Base-by-base conservation (phyloP, 2,113 vertebrate genomes). In the Gila orcuttii region DNA sequence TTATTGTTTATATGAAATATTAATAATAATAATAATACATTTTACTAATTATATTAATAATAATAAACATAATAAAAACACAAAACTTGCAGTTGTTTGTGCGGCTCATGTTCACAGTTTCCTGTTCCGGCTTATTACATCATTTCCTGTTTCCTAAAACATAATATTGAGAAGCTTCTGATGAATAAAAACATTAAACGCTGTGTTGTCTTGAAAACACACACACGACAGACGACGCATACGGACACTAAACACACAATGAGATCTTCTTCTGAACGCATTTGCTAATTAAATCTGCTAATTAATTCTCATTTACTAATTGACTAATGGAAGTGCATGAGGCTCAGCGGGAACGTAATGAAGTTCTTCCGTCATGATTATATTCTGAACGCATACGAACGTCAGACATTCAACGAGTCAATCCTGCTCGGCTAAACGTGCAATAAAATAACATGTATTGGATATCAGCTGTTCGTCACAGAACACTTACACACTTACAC, bases 261-360 rank as follows among this genome's bases (percentile, higher is more conserved):
- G 13, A 66, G 19, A 73, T 80, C 31, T 45, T 74, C 62, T 87
- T 50, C 68, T 75, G 68, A 55, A 39, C 71, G 88, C 85, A 89
- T 88, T 87, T 82, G 83, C 84, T 91, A 90, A 93, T 92, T 90
- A 92, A 86, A 88, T n/a, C 1, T 17, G 79, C 66, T 93, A 92
- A 94, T 94, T 93, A 91, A 93, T 93, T 91, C 86, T 91, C 91
- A 93, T 93, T 92, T 87, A 86, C 87, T 90, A 92, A 93, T 89
- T 91, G 85, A 89, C 86, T 90, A 92, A 93, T 90, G 86, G 89
- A 62, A 86, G 74, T 84, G 83, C 87, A 89, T 28, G 76, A 59
- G 28, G 81, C 85, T 90, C 89, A 86, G 89, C 79, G 60, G 89
- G 87, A 28, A 39, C 39, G 6, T 39, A 7, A 39, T 39, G 39